These are phyloP conservation scores for Drosophila siamana DNA, from an alignment of 2,888 invertebrate genomes.

Conservation along the genomic window DNA sequence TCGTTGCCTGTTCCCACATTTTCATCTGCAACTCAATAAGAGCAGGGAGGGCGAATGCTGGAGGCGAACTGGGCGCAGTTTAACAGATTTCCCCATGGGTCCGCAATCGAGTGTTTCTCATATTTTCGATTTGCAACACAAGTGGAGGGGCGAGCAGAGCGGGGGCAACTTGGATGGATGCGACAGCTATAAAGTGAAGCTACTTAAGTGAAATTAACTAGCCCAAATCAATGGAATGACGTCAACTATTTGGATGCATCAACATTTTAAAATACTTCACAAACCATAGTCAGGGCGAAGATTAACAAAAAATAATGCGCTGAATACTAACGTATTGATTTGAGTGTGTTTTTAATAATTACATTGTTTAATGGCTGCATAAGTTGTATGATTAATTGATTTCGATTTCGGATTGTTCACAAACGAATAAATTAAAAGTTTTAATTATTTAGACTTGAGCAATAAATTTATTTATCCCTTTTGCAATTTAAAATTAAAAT, in stretches of 20 bases:
- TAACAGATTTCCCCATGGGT: constrained; percentile 38
- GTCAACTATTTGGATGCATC: not conserved
- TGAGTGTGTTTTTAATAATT: no score
- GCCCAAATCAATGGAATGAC: constrained; percentile 5
- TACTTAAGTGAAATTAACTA: constrained; percentile 3
- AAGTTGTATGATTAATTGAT: no score
- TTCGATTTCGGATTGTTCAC: no score
- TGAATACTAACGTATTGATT: no score
- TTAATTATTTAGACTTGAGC: no score
- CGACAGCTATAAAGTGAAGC: constrained; percentile 7
- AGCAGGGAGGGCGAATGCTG: not conserved
- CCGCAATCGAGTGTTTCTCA: constrained; percentile 37
- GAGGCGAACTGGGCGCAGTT: constrained; percentile 27
- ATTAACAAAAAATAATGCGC: no score
- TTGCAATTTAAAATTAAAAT: not conserved
- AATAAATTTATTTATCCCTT: not conserved
- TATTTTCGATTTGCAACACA: constrained; percentile 48
- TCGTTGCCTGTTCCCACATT: constrained; percentile 28
- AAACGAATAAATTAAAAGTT: no score
- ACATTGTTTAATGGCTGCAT: no score
- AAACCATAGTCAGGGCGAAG: no score
- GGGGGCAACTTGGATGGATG: not conserved
- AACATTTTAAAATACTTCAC: not conserved
- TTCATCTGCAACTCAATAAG: constrained; percentile 16
- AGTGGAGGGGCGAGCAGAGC: not conserved